Base-by-base conservation (phyloP, 1,140 invertebrate species). In the Ceratitis capitata region DNA sequence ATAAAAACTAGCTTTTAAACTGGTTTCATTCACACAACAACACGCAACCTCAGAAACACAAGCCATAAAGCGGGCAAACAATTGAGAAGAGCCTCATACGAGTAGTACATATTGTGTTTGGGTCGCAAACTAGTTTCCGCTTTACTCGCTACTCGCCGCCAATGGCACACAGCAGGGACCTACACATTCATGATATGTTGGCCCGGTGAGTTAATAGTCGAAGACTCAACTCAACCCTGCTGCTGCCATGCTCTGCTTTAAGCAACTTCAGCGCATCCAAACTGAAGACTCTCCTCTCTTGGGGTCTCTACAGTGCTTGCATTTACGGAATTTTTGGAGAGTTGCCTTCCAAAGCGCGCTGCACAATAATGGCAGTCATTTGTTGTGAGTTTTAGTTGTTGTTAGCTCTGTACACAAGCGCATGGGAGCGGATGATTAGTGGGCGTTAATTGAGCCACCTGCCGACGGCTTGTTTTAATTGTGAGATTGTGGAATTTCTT, bases 391-490 rank as follows among this genome's bases (percentile, higher is more conserved):
- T 45, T 78, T 78, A 45, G 69, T 78, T 78, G 23, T 78, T 47
- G 69, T 45, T 42, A 42, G 45, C 23, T n/a, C 39, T 26, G 69
- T 32, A n/a, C 39, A 26, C 39, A 45, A 45, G 69, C 32, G 61
- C n/a, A 12, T 69, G 2, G 35, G 19, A 78, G 42, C 69, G 69
- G 42, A 10, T 45, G 45, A 78, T 16, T 2, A 39, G 35, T 78
- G 69, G 69, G 69, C 42, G 69, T 45, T 6, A 12, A 26, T 7
- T 23, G n/a, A 6, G 19, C 9, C 69, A 78, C 39, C 39, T 47
- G 42, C 69, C 69, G 69, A 78, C 69, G 69, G 69, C 19, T 19
- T 19, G n/a, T 45, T 78, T 74, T 78, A 78, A 26, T 78, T 78
- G n/a, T 10, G n/a, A n/a, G n/a, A n/a, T n/a, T n/a, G n/a, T n/a